Base-by-base conservation (phyloP, 2,797 vertebrate species). In the Aulostomus chinensis region DNA sequence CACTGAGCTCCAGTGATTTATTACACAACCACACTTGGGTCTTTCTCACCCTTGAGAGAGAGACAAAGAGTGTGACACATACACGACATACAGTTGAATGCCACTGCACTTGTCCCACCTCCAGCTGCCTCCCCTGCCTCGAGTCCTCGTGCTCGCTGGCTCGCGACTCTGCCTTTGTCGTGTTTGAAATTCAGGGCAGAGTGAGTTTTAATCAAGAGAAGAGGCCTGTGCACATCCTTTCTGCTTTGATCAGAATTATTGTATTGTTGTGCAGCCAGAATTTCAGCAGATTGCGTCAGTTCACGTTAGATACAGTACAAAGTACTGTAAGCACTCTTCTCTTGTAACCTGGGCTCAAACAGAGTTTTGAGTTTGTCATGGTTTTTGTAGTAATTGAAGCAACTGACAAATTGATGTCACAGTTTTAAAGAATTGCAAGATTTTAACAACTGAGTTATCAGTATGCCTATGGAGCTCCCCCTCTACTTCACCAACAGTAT, bases 281-380 rank as follows among this genome's bases (percentile, higher is more conserved):
- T 84, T 86, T 58, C 84, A 63, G 6, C 31, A 18, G 20, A 42
- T 86, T 86, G 80, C 84, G 40, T 83, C 78, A 84, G 76, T 2
- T 10, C 8, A 9, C 8, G 6, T 39, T 46, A 11, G 6, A 10
- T 52, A 40, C 30, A 63, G 34, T 47, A 62, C 59, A 45, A n/a
- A 67, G 22, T 46, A 37, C n/a, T n/a, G n/a, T n/a, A n/a, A 62
- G 55, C 35, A 16, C 20, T 29, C 28, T 28, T 50, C 26, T 39
- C 20, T 35, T 64, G 35, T 42, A 22, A 45, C 26, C 11, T 4
- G 9, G 24, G 6, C 16, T 20, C 21, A 38, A 3, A 29, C 15
- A 32, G 30, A 34, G 22, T 45, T 38, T 32, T n/a, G n/a, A n/a
- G n/a, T n/a, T n/a, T n/a, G n/a, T n/a, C n/a, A n/a, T n/a, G n/a